phyloP scores from a whole-genome alignment of 2,888 invertebrate genomes.

The Drosophila picticornis region DNA sequence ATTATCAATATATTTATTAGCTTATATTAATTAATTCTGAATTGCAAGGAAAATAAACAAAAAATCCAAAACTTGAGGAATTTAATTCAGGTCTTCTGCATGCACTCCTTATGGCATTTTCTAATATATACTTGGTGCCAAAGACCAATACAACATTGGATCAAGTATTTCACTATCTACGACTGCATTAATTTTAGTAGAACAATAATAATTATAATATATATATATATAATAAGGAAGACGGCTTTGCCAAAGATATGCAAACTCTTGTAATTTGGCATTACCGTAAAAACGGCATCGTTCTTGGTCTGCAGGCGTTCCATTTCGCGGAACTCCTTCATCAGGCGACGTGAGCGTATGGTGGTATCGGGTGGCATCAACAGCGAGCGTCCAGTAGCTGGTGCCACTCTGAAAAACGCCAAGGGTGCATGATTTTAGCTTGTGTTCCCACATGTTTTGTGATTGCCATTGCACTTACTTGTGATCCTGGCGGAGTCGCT shows the following conservation, averaged over 20 bases:
- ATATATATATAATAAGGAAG: neutral
- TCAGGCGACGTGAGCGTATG: conserved; percentile 91
- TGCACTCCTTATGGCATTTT: neutral
- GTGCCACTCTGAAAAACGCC: conserved; percentile 83
- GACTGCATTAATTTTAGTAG: neutral
- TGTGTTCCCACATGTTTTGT: no score
- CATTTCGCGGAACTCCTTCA: conserved; percentile 94
- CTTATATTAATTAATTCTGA: neutral
- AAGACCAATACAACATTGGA: neutral
- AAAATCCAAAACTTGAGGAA: neutral
- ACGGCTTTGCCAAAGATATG: neutral
- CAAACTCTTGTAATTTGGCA: neutral
- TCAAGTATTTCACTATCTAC: neutral
- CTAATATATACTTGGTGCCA: neutral
- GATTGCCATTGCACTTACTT: conserved; percentile 62
- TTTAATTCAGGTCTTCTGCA: neutral
- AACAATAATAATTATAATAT: neutral
- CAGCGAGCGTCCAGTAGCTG: conserved; percentile 70
- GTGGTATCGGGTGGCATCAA: conserved; percentile 86
- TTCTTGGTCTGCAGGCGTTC: conserved; percentile 90
- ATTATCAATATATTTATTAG: neutral
- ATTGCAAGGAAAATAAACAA: neutral
- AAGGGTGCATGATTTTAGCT: neutral
- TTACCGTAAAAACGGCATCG: conserved; percentile 91
- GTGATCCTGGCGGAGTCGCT: conserved; percentile 80